Conservation (phyloP, 2,797 vertebrate genomes). For the Acropternis orthonyx region DNA sequence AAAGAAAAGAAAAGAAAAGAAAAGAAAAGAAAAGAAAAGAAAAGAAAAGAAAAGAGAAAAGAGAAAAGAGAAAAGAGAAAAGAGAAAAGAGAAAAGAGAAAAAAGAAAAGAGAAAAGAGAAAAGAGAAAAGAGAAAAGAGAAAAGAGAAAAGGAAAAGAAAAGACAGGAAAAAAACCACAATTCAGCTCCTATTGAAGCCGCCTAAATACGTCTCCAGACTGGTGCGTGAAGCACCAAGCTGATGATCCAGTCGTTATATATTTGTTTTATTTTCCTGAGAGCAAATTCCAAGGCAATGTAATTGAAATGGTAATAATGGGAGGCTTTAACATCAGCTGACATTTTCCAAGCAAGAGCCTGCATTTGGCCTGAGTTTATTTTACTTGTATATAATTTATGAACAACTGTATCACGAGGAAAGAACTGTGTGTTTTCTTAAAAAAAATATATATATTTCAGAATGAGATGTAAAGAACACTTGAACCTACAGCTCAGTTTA, state of each 20-base stretch:
- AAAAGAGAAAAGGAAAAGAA: not conserved
- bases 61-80: not conserved
- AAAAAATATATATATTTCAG: not conserved
- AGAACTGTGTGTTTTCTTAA: not conserved
- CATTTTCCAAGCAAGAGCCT: not conserved
- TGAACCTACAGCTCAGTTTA: not conserved
- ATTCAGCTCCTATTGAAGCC: not conserved
- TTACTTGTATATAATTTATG: slow-evolving; percentile 7
- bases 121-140: not conserved
- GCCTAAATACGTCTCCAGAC: not conserved
- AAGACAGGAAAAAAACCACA: not conserved
- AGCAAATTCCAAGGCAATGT: not conserved
- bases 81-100: not conserved
- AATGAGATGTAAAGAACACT: not conserved
- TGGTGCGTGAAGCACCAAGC: not conserved
- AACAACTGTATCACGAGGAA: not conserved
- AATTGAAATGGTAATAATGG: slow-evolving; percentile 23
- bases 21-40: not conserved
- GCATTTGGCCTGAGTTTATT: not conserved
- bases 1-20: not conserved
- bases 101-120: not conserved
- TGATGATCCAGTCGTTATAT: not conserved
- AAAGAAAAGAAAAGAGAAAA: not conserved
- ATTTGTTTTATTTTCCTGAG: slow-evolving; percentile 31
- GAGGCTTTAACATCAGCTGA: slow-evolving; percentile 4